A percentile compares a stretch with the other conserved stretches of the same genome.
Conservation (phyloP, 1,140 invertebrate genomes). For the Popillia japonica region DNA sequence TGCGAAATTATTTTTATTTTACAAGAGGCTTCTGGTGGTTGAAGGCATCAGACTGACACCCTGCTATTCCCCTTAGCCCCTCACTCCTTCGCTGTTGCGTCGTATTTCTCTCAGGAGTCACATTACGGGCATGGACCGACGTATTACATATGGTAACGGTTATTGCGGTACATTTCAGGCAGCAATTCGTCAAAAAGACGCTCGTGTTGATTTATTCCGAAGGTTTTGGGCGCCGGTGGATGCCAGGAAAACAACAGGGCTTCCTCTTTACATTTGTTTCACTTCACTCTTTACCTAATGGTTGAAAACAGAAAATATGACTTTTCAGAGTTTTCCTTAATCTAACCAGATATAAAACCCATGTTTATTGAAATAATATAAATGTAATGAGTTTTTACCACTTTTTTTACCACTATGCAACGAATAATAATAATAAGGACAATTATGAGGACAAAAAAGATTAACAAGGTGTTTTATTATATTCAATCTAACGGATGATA, state of each 20-base stretch:
- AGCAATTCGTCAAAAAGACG: conserved; percentile 17
- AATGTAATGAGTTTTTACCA: too few relatives aligned
- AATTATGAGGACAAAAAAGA: too few relatives aligned
- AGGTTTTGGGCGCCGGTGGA: background rate
- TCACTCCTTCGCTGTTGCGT: background rate
- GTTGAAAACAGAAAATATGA: conserved; percentile 6
- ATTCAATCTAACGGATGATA: too few relatives aligned
- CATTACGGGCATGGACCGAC: conserved; percentile 14
- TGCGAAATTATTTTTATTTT: conserved; percentile 27
- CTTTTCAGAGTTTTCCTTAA: too few relatives aligned
- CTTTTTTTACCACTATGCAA: too few relatives aligned
- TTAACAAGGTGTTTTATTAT: too few relatives aligned
- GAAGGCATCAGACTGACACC: background rate
- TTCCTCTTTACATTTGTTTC: conserved; percentile 22
- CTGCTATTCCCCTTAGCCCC: background rate
- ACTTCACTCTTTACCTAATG: conserved; percentile 7
- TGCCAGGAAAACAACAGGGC: background rate
- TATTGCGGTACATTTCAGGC: conserved; percentile 29
- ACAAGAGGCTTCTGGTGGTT: background rate
- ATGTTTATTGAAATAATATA: too few relatives aligned
- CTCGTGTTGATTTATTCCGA: conserved; percentile 24
- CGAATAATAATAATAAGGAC: too few relatives aligned
- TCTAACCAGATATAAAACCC: too few relatives aligned
- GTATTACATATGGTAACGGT: conserved; percentile 31
- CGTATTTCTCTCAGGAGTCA: conserved; percentile 29